Conservation (phyloP, 2,797 vertebrate species). For the Threskiornis aethiopicus region DNA sequence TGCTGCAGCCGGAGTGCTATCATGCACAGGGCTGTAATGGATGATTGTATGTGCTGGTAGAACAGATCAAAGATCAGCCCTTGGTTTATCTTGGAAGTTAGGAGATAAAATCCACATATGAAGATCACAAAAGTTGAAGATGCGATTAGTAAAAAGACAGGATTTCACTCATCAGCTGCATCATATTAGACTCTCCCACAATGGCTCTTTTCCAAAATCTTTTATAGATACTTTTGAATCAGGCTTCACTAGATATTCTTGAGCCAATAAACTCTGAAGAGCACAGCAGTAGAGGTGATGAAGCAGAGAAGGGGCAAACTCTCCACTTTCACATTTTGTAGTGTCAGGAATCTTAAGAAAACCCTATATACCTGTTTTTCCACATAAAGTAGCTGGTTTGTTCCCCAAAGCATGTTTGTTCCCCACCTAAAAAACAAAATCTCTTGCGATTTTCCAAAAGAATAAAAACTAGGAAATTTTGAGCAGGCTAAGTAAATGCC, state of each 20-base stretch:
- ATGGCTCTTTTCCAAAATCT: background rate
- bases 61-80: background rate
- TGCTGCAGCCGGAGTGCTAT: background rate
- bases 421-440: background rate
- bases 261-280: background rate
- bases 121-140: background rate
- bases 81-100: background rate
- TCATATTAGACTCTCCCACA: background rate
- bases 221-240: background rate
- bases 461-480: background rate
- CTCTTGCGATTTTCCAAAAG: background rate
- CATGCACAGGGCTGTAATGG: background rate
- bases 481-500: background rate
- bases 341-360: background rate
- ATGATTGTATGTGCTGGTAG: background rate
- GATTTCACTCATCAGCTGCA: background rate
- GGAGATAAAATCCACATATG: background rate
- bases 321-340: background rate
- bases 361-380: background rate
- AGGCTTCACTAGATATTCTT: background rate
- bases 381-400: background rate
- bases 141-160: background rate
- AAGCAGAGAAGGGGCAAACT: background rate
- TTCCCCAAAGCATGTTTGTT: background rate
- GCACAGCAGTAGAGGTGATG: background rate